phyloP scores from a whole-genome alignment of 2,113 vertebrate species.

The Peromyscus polionotus region DNA sequence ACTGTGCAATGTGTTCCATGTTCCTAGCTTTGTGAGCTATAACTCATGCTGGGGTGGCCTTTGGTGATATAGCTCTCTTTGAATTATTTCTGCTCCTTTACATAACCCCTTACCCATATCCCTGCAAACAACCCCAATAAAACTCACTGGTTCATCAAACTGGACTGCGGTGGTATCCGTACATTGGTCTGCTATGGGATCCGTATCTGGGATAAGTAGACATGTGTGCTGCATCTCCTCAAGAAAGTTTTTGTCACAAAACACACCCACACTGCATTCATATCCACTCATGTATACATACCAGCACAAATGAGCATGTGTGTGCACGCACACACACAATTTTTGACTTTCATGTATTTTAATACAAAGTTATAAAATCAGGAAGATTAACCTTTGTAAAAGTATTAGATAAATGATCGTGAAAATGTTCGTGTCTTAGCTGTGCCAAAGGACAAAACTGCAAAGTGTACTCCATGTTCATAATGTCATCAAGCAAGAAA shows the following conservation, averaged over 20 bases:
- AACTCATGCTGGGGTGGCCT: background rate
- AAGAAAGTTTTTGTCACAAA: background rate
- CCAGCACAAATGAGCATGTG: background rate
- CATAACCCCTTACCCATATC: background rate
- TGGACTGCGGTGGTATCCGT: background rate
- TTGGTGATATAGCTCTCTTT: background rate
- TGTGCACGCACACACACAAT: background rate
- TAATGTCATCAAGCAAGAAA: constrained; percentile 26
- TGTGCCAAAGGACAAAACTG: constrained; percentile 37
- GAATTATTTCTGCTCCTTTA: background rate
- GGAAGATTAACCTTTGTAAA: constrained; percentile 29
- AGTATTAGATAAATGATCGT: constrained; percentile 17
- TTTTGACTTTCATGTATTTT: constrained; percentile 45
- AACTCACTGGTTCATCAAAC: background rate
- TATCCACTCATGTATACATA: background rate
- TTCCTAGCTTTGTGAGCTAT: background rate
- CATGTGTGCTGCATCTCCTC: background rate
- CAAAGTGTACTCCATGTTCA: constrained; percentile 42
- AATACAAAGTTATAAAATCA: constrained; percentile 67
- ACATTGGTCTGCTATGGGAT: background rate
- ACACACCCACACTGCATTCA: background rate
- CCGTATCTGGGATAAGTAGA: background rate
- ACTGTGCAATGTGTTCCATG: background rate
- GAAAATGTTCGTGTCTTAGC: constrained; percentile 43
- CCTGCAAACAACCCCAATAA: background rate